phyloP scores from a whole-genome alignment of 2,113 vertebrate genomes.

The Mustelus asterias region DNA sequence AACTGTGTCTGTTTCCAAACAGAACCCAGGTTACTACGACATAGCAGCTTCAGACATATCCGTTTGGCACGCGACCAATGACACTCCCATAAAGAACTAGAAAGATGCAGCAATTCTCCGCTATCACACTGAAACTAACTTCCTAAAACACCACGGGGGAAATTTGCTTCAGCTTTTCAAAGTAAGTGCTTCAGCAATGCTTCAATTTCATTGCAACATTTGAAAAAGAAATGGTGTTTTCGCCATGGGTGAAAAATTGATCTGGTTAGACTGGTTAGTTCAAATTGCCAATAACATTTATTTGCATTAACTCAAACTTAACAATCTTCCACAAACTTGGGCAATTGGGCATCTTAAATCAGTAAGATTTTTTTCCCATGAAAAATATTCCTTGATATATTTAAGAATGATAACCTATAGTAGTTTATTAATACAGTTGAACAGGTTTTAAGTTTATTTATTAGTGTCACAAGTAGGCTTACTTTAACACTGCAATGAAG shows the following conservation, averaged over 20 bases:
- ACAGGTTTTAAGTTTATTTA: too few species aligned
- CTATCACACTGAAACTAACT: slow-evolving; percentile 41
- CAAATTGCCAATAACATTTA: not conserved
- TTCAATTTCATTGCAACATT: not conserved
- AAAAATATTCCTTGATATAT: too few species aligned
- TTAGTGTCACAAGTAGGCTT: too few species aligned
- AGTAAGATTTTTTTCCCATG: too few species aligned
- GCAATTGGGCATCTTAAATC: too few species aligned
- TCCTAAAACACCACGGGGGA: slow-evolving; percentile 37
- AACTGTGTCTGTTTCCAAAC: not conserved
- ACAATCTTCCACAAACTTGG: not conserved
- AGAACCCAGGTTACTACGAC: slow-evolving; percentile 49
- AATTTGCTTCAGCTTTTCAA: slow-evolving; percentile 44
- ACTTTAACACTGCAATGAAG: too few species aligned
- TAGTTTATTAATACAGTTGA: too few species aligned
- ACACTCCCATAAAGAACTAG: slow-evolving; percentile 40
- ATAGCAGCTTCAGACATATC: slow-evolving; percentile 41
- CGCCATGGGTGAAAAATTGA: too few species aligned
- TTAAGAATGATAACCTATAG: too few species aligned
- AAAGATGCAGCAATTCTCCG: slow-evolving; percentile 39
- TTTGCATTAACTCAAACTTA: not conserved
- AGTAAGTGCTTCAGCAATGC: slow-evolving; percentile 35
- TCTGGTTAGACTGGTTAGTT: not conserved
- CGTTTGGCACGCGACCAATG: slow-evolving; percentile 47
- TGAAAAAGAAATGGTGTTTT: not conserved